A percentile compares a stretch with the other conserved stretches of the same genome.
Conservation (phyloP, 1,140 invertebrate species). For the Achatina immaculata region DNA sequence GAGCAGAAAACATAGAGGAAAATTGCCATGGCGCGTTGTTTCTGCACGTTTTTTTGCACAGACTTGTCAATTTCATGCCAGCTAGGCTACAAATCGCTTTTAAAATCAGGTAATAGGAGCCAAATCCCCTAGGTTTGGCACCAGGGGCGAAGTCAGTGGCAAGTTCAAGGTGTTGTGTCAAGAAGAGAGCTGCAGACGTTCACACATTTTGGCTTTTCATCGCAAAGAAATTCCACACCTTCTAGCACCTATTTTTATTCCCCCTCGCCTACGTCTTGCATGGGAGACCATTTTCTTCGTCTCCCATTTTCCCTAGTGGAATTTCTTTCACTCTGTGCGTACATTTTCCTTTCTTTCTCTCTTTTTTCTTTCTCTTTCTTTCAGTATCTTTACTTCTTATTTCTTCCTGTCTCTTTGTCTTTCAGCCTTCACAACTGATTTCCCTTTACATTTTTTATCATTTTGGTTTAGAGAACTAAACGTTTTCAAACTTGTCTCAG, state of each 20-base stretch:
- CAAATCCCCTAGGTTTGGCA: background rate
- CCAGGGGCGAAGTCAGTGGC: conserved; percentile 7
- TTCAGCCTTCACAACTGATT: too few species aligned
- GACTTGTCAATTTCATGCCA: conserved; percentile 8
- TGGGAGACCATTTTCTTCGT: background rate
- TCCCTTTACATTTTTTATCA: too few species aligned
- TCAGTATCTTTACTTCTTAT: background rate
- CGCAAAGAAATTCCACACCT: background rate
- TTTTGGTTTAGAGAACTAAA: too few species aligned
- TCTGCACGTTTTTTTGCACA: background rate
- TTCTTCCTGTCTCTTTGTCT: background rate
- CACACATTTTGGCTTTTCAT: background rate
- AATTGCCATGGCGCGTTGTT: background rate
- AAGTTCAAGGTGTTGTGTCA: conserved; percentile 14
- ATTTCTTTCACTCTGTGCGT: background rate
- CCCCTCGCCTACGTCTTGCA: background rate
- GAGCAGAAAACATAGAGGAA: too few species aligned
- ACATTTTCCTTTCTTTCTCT: conserved; percentile 20
- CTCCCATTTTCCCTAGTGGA: background rate
- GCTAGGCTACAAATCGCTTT: conserved; percentile 8
- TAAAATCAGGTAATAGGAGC: conserved; percentile 8
- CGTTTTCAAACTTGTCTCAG: too few species aligned
- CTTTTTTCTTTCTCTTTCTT: background rate
- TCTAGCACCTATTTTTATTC: background rate
- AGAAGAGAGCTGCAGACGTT: background rate